Evolutionary conservation across 2,113 vertebrate genomes (phyloP).

Genomic region (Bubo bubo): DNA sequence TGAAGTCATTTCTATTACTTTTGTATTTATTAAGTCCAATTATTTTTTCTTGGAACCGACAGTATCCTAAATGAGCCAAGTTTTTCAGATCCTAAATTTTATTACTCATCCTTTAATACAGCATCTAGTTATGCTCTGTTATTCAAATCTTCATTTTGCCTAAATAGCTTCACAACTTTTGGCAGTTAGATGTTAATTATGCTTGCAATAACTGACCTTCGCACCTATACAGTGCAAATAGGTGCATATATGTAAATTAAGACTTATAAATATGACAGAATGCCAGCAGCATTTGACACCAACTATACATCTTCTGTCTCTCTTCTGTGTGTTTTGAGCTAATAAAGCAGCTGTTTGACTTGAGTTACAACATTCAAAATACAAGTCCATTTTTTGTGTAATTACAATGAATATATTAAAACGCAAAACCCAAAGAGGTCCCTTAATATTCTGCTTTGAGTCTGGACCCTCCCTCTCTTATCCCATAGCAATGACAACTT

Average conservation of each 20-base stretch:
- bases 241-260: conserved; percentile 24
- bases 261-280: neutral
- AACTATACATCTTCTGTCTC: neutral
- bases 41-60: neutral
- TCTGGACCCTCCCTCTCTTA: neutral
- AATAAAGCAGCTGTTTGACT: neutral
- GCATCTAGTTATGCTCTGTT: neutral
- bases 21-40: neutral
- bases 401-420: neutral
- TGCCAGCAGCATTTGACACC: neutral
- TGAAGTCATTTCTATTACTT: neutral
- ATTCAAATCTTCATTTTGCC: conserved; percentile 4
- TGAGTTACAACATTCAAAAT: neutral
- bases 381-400: neutral
- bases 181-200: conserved; percentile 41
- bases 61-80: neutral
- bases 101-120: neutral
- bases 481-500: neutral
- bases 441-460: neutral
- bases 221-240: neutral
- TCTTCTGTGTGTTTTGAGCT: neutral
- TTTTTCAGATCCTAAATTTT: conserved; percentile 8
- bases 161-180: conserved; percentile 16
- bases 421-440: neutral
- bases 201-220: conserved; percentile 36